These are phyloP conservation scores for Hypomecis punctinalis DNA, from an alignment of 2,888 invertebrate genomes.

Conservation along the genomic window DNA sequence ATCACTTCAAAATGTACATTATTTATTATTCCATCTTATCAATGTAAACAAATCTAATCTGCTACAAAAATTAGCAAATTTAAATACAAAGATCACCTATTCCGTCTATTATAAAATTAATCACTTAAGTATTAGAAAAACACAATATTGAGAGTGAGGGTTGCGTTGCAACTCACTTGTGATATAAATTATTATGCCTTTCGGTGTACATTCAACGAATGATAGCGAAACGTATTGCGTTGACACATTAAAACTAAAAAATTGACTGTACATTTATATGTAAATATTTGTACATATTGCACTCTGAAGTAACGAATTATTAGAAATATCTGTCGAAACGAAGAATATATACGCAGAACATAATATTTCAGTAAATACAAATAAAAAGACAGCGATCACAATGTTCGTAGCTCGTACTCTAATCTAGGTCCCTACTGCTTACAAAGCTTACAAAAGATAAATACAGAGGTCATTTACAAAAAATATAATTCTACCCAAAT, in stretches of 20 bases:
- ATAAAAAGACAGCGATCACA: constrained; percentile 79
- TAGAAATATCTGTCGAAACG: constrained; percentile 78
- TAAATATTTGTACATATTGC: constrained; percentile 91
- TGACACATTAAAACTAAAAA: constrained; percentile 83
- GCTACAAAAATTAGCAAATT: constrained; percentile 85
- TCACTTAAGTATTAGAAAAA: constrained; percentile 82
- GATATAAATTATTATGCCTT: constrained; percentile 80
- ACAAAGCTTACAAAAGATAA: constrained; percentile 83
- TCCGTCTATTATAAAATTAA: constrained; percentile 82
- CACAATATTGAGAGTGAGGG: constrained; percentile 72
- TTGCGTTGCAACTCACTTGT: constrained; percentile 67
- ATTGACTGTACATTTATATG: constrained; percentile 83
- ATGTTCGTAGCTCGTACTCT: constrained; percentile 82
- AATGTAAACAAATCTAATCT: constrained; percentile 83
- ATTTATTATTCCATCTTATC: constrained; percentile 79
- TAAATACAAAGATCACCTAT: constrained; percentile 83
- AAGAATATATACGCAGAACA: constrained; percentile 77
- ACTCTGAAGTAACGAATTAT: constrained; percentile 86
- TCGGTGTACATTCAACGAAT: constrained; percentile 80
- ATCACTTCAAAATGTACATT: constrained; percentile 85
- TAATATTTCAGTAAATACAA: constrained; percentile 75
- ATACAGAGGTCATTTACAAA: constrained; percentile 85
- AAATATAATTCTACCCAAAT: constrained; percentile 85
- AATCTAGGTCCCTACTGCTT: constrained; percentile 82
- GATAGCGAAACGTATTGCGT: constrained; percentile 79